Base-by-base conservation (phyloP, 1,140 invertebrate genomes). In the Eciton burchellii region DNA sequence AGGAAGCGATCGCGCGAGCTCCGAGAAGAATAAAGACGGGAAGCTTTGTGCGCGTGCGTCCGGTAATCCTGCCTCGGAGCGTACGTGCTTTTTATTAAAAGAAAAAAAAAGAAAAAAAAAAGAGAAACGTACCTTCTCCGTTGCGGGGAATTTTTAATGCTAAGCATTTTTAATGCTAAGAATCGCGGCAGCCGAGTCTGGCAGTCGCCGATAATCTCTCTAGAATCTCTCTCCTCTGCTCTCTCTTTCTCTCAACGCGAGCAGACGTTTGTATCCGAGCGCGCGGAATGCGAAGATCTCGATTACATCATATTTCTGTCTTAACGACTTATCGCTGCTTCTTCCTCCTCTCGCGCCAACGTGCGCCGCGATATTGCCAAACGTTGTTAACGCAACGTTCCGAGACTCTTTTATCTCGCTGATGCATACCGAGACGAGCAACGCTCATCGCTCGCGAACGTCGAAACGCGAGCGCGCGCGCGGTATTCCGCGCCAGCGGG, bases 401-500 rank as follows among this genome's bases (percentile, higher is more conserved):
- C 12, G 43, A 54, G 41, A 5, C 8, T 29, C 29, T 56, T n/a
- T 59, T 63, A 65, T 29, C 12, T 26, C 29, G 21, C 52, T 54
- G 65, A 41, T 16, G 11, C 35, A 35, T 6, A 35, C 45, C n/a
- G n/a, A n/a, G 47, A 63, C 14, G 72, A 73, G 73, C 29, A 41
- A n/a, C n/a, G n/a, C n/a, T n/a, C n/a, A n/a, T n/a, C n/a, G n/a
- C n/a, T n/a, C n/a, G n/a, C n/a, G n/a, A n/a, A n/a, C n/a, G n/a
- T n/a, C n/a, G n/a, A n/a, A n/a, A n/a, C n/a, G n/a, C n/a, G n/a
- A n/a, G n/a, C n/a, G n/a, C n/a, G n/a, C n/a, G n/a, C n/a, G 60
- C 45, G 70, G 49, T 77, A 77, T 77, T 77, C 66, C 60, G 49
- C 21, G 16, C 29, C 24, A 14, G 11, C n/a, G 71, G 19, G 52